Conservation (phyloP, 2,113 vertebrate genomes). For the Cebus imitator region DNA sequence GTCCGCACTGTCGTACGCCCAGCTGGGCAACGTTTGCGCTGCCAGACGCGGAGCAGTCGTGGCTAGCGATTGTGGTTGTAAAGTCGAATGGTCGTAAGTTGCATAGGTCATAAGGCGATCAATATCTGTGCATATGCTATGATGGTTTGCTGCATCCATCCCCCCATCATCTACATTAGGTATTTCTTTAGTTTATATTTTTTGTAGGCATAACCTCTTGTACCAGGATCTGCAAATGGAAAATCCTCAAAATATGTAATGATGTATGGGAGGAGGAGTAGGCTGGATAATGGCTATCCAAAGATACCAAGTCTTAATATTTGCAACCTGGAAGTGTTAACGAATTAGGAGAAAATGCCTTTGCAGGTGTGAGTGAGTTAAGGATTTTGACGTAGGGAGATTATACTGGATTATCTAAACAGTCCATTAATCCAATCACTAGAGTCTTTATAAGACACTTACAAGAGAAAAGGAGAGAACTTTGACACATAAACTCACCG, state of each 20-base stretch:
- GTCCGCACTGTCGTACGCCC: too few species aligned
- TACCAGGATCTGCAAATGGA: neutral
- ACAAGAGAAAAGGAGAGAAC: neutral
- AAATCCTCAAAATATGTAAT: neutral
- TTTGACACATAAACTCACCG: neutral
- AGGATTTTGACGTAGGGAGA: neutral
- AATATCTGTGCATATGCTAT: too few species aligned
- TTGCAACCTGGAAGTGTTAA: neutral
- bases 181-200: neutral
- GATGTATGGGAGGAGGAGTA: rapidly evolving
- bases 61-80: too few species aligned
- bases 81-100: too few species aligned
- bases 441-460: neutral
- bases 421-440: neutral
- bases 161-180: too few species aligned
- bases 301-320: neutral
- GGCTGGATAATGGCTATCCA: too few species aligned
- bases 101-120: too few species aligned
- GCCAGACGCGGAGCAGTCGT: too few species aligned
- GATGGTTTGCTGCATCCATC: too few species aligned
- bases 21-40: too few species aligned
- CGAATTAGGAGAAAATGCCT: neutral
- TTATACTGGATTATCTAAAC: neutral
- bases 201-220: neutral
- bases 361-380: neutral